phyloP scores from a whole-genome alignment of 37 sponge, comb jelly and placozoan genomes.

The Dysidea cf. avara region DNA sequence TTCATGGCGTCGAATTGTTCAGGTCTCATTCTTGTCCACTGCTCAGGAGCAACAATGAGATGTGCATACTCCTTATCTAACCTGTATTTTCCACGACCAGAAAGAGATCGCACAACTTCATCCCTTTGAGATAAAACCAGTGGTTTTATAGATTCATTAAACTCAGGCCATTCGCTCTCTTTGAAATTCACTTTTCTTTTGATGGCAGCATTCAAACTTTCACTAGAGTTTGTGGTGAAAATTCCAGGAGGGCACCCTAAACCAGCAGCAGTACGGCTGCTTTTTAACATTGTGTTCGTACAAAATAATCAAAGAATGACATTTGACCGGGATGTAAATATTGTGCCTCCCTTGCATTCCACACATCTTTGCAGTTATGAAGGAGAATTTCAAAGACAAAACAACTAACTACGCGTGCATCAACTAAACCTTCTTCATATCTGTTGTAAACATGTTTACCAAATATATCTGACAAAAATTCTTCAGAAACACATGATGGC shows the following conservation, averaged over 20 bases:
- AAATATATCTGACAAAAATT: conserved; percentile 38
- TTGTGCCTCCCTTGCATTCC: conserved; percentile 6
- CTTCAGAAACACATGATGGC: conserved; percentile 21
- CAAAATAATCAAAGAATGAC: conserved; percentile 5
- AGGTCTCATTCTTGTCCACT: background rate
- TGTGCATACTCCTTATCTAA: background rate
- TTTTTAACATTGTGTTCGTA: conserved; percentile 18
- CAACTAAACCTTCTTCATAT: conserved; percentile 35
- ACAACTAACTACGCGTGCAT: background rate
- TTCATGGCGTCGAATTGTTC: background rate
- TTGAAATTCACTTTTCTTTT: conserved; percentile 39
- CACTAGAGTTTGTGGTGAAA: conserved; percentile 42
- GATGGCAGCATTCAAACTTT: conserved; percentile 43
- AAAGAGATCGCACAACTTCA: conserved; percentile 37
- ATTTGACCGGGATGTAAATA: background rate
- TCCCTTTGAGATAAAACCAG: conserved; percentile 1
- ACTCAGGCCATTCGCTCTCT: conserved; percentile 46
- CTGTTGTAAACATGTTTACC: conserved; percentile 14
- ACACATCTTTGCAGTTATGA: background rate
- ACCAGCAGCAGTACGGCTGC: conserved; percentile 36
- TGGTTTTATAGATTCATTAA: background rate
- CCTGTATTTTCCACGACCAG: conserved; percentile 42
- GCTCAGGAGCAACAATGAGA: background rate
- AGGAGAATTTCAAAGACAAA: background rate
- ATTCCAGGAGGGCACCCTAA: conserved; percentile 38